Conservation (phyloP, 2,888 invertebrate genomes). For the Eupithecia centaureata region DNA sequence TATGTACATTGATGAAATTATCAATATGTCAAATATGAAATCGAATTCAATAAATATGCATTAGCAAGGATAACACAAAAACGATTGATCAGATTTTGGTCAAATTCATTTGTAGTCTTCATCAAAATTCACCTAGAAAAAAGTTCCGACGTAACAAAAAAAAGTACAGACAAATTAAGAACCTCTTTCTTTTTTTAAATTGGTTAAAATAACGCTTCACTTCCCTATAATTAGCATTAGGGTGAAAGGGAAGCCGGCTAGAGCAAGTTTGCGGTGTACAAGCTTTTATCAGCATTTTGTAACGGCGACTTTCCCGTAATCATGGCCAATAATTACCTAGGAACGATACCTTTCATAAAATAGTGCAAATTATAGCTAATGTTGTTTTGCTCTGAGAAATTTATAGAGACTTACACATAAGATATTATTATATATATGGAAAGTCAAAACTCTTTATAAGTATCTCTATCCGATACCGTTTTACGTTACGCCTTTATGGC, state of each 20-base stretch:
- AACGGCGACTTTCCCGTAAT: constrained; percentile 36
- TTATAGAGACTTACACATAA: background rate
- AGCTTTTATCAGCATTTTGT: constrained; percentile 39
- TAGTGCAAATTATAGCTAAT: constrained; percentile 3
- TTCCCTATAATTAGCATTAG: constrained; percentile 30
- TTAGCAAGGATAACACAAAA: no score
- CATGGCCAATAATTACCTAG: constrained; percentile 30
- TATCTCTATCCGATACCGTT: background rate
- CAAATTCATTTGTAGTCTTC: no score
- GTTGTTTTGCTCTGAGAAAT: background rate
- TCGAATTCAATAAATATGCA: no score
- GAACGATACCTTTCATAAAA: constrained; percentile 12
- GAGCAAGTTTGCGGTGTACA: constrained; percentile 34
- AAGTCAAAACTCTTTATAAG: background rate
- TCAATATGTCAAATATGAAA: no score
- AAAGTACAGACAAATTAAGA: no score
- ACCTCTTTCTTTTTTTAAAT: no score
- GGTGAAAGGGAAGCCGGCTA: constrained; percentile 39
- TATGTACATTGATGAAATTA: no score
- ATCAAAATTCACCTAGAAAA: no score
- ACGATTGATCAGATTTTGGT: no score
- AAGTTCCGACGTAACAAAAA: no score
- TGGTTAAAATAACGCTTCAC: background rate
- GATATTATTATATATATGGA: background rate
- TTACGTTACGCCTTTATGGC: no score